Evolutionary conservation across 2,888 invertebrate species (phyloP), one percentile per base, ranked within the genome.

Genomic region (Polyploca ridens): DNA sequence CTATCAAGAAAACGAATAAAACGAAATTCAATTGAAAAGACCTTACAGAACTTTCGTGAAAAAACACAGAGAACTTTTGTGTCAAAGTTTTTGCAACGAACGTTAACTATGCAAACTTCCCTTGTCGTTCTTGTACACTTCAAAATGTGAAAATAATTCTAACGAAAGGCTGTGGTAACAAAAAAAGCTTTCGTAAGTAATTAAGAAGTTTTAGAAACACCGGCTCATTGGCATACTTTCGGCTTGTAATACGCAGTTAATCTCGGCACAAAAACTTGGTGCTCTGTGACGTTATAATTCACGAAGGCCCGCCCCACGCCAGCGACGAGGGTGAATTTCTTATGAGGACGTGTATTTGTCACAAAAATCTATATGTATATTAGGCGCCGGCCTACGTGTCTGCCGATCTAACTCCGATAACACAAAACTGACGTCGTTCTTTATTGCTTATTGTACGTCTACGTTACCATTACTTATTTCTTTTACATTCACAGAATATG

Each of bases 211-310:
- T 54, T 82, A 81, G 77, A 80, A 89, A 87, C 86, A 87, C 84
- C 82, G 79, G 85, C 87, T 90, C 90, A 90, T 90, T 88, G 90
- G 87, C 87, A 89, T 88, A 90, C 90, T 91, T 91, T 88, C 79
- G 77, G 83, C 88, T 87, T 89, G 89, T 91, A 90, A 88, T 87
- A 90, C 88, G 87, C 88, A 88, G 88, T 89, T 90, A 90, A 90
- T 90, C 90, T 90, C 84, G 75, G 83, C 84, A 83, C 82, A 90
- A 91, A 90, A 91, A 90, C 84, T 91, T 89, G 82, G 82, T 82
- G 78, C 83, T 82, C 81, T 83, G 79, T 82, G 84, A 88, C 86
- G 90, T 88, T 89, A 88, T 91, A 89, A 91, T 90, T 91, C 89
- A 90, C 85, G 76, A 78, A 76, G 77, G 80, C 82, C 84, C 84